Evolutionary conservation across 2,797 vertebrate species (phyloP).

Genomic region (Malacoraja senta): DNA sequence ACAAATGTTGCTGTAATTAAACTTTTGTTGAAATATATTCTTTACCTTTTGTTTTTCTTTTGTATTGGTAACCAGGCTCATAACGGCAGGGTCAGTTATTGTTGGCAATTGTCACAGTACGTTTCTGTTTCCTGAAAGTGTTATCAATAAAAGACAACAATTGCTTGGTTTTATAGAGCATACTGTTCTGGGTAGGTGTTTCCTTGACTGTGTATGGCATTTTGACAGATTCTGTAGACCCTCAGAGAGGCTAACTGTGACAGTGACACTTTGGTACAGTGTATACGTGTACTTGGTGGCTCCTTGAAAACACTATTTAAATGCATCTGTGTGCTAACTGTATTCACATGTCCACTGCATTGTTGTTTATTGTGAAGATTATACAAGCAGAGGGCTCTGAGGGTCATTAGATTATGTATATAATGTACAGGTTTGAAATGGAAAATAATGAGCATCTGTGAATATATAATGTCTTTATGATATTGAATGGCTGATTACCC

Average conservation of each 20-base stretch:
- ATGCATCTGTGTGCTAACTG: conserved; percentile 84
- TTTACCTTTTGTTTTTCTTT: conserved; percentile 61
- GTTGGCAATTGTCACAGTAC: conserved; percentile 66
- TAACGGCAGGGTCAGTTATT: conserved; percentile 70
- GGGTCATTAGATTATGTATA: conserved; percentile 84
- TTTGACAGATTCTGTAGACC: conserved; percentile 65
- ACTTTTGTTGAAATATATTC: conserved; percentile 71
- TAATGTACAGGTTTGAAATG: conserved; percentile 83
- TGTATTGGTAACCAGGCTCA: conserved; percentile 72
- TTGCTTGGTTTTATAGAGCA: conserved; percentile 70
- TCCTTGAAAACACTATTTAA: conserved; percentile 58
- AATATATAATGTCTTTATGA: conserved; percentile 68
- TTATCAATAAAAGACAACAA: conserved; percentile 57
- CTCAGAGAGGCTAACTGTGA: conserved; percentile 70
- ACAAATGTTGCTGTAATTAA: conserved; percentile 75
- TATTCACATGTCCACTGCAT: conserved; percentile 89
- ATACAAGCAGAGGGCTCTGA: conserved; percentile 76
- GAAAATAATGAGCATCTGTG: conserved; percentile 79
- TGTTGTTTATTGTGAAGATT: conserved; percentile 86
- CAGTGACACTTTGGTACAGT: conserved; percentile 71
- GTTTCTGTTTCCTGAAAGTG: conserved; percentile 60
- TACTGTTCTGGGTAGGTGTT: conserved; percentile 81
- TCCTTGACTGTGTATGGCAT: conserved; percentile 80
- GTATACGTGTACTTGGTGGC: conserved; percentile 77
- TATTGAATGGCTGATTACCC: conserved; percentile 77